Base-by-base conservation (phyloP, 1,140 invertebrate species). In the Brachionus rubens region DNA sequence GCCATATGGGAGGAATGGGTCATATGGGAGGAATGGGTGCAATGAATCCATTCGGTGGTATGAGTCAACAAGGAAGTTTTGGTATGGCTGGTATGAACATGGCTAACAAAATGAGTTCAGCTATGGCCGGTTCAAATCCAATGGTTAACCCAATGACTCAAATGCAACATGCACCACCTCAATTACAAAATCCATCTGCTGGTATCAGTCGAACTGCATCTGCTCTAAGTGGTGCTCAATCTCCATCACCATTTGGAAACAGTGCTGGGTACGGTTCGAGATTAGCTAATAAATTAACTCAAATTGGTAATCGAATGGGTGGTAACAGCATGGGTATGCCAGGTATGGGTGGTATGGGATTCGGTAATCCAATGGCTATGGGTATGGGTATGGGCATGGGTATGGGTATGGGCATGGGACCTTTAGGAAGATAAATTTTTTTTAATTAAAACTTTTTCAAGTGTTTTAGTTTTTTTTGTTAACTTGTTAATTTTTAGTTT, bases 251-350 rank as follows among this genome's bases (percentile, higher is more conserved):
- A 16, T 59, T 21, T n/a, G 28, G n/a, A 33, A 59, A 59, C 16
- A 6, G 3, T 36, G 36, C 33, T 59, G 54, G 30, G 36, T 59
- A 59, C 36, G 30, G 54, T n/a, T 59, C 54, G 21, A 28, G 54
- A 36, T 16, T 59, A 36, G 28, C 16, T 16, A 59, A 59, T 59
- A 59, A 59, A 33, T 28, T 59, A 36, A 30, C 28, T 7, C 54
- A 59, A 59, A 59, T 59, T n/a, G 54, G 54, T 19, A 59, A 59
- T 59, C 3, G 54, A 59, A 59, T 59, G 54, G 54, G 54, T 1
- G 54, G 33, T n/a, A 59, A 59, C 36, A 59, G 16, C 9, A 59
- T 59, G 54, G 54, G 54, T 36, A 33, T 24, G n/a, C 12, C 6
- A 6, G n/a, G n/a, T n/a, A n/a, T n/a, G n/a, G n/a, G n/a, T n/a